These are phyloP conservation scores for Rotaria macrura DNA, from an alignment of 2,888 invertebrate genomes.

Conservation along the genomic window DNA sequence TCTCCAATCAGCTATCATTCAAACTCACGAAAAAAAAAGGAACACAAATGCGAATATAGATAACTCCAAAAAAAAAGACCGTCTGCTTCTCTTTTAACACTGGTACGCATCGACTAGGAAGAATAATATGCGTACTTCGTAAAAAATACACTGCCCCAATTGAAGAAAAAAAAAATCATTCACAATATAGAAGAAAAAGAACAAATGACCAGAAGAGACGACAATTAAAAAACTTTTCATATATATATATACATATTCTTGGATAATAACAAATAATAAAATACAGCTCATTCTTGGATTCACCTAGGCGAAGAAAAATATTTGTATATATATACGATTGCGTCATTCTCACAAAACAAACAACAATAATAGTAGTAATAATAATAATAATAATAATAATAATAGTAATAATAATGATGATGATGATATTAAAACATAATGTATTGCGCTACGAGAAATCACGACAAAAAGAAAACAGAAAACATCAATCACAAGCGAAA, in stretches of 20 bases:
- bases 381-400: not conserved
- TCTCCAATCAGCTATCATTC: not conserved
- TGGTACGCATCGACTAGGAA: not conserved
- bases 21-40: not conserved
- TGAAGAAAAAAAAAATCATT: not conserved
- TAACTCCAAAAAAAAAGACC: not conserved
- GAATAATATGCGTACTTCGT: not conserved
- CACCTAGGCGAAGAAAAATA: not conserved
- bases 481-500: constrained; percentile 2
- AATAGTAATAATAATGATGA: not conserved
- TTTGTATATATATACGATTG: not conserved
- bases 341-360: not conserved
- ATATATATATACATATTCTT: too few relatives aligned
- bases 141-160: not conserved
- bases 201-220: not conserved
- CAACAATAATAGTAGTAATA: not conserved
- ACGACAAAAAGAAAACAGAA: not conserved
- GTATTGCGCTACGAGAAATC: not conserved
- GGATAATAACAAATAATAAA: not conserved
- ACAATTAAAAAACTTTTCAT: not conserved
- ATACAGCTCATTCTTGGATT: not conserved
- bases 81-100: not conserved
- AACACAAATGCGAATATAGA: not conserved
- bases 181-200: not conserved
- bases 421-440: not conserved